Evolutionary conservation across 2,113 vertebrate genomes (phyloP), one percentile per base, ranked within the genome.

Genomic region (Leptobrachium leishanense): DNA sequence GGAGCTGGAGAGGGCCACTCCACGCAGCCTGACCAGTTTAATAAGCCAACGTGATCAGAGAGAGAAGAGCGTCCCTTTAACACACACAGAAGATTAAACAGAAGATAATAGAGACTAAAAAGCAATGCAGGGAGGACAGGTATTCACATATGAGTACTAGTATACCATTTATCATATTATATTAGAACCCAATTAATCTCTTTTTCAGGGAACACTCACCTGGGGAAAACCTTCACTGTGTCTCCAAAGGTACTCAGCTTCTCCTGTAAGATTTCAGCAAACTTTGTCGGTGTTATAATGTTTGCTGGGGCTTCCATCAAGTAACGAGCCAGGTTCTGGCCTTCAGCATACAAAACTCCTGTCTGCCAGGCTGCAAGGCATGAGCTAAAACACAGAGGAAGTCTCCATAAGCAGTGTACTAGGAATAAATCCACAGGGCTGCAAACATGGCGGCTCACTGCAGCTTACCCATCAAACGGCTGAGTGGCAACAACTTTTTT

Each of bases 291-390:
- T 4, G 98, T 99, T 75, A 98, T 88, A 66, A 95, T 87, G 81
- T 98, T 99, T 84, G 97, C 96, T 40, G 98, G 98, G 12, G 93
- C 92, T 85, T 99, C 97, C 98, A 99, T 99, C 68, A 99, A 86
- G 3, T 91, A 89, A 12, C 98, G 91, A 15, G 97, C 97, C 0
- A 99, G 83, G 82, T 99, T 99, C 86, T 99, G 98, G 6, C 97
- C 97, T 43, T 97, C 92, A 43, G 90, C 97, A 0, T 96, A 98
- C 67, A 74, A 5, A n/a, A 95, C 81, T 0, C 98, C 98, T 87
- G 88, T 98, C 81, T 94, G 83, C 97, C 98, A 99, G 13, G 91
- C 89, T 13, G 85, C 87, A 8, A 66, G 68, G 68, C 92, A 92
- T n/a, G 82, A 85, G 2, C 98, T 99, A 81, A 66, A 72, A 43